Evolutionary conservation across 2,888 invertebrate species (phyloP).

Genomic region (Brenthis daphne): DNA sequence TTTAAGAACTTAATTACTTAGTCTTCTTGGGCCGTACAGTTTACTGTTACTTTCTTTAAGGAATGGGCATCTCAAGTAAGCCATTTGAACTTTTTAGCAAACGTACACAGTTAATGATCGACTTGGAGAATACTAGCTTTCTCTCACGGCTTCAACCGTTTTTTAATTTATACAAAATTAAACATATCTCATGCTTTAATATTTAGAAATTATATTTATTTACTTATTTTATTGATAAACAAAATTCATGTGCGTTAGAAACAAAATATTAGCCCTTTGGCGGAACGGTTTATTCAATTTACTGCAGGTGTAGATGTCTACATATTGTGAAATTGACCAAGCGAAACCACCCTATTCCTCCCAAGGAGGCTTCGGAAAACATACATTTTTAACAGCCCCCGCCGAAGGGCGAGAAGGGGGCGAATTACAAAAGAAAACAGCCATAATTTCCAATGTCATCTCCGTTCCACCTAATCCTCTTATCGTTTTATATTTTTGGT

Average conservation of each 20-base stretch:
- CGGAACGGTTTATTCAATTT: neutral
- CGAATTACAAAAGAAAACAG: slow-evolving; percentile 82
- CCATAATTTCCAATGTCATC: slow-evolving; percentile 83
- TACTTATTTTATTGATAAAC: too few relatives aligned
- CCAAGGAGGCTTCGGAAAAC: slow-evolving; percentile 59
- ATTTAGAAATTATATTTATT: too few relatives aligned
- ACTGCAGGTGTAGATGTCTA: slow-evolving; percentile 35
- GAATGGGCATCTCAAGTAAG: slow-evolving; percentile 28
- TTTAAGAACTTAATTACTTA: slow-evolving; percentile 51
- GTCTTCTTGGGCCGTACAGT: slow-evolving; percentile 33
- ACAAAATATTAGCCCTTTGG: too few relatives aligned
- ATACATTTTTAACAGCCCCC: slow-evolving; percentile 78
- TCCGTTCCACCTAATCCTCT: slow-evolving; percentile 81
- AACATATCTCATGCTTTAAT: too few relatives aligned
- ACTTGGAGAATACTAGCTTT: slow-evolving; percentile 11
- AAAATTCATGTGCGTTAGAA: too few relatives aligned
- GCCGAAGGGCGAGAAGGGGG: slow-evolving; percentile 70
- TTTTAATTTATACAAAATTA: slow-evolving; percentile 1
- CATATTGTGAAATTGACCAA: slow-evolving; percentile 56
- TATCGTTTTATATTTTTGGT: slow-evolving; percentile 80
- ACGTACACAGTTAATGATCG: slow-evolving; percentile 1
- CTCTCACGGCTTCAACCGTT: neutral
- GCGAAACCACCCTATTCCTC: slow-evolving; percentile 51
- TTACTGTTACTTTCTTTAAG: slow-evolving; percentile 31
- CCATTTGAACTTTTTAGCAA: slow-evolving; percentile 28